phyloP scores from a whole-genome alignment of 2,888 invertebrate genomes.

The Xestobium rufovillosum region DNA sequence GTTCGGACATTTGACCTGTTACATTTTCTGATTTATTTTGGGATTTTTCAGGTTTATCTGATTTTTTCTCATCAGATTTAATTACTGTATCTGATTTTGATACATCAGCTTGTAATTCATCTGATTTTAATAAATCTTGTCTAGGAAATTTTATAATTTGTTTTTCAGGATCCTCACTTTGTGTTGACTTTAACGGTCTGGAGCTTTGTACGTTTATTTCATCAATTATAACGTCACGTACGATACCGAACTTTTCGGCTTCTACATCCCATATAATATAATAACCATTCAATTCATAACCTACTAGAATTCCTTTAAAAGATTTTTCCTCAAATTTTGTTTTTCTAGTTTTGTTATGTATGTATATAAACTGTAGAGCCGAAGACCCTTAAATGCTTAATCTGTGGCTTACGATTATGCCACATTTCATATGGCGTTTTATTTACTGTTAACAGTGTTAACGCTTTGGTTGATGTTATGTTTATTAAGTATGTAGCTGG shows the following conservation, averaged over 20 bases:
- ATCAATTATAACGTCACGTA: constrained; percentile 34
- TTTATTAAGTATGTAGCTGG: constrained; percentile 37
- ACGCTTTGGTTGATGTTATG: constrained; percentile 32
- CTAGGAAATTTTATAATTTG: no score
- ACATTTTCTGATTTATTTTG: no score
- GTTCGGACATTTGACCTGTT: no score
- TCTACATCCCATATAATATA: constrained; percentile 32
- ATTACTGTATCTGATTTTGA: no score
- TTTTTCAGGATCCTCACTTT: no score
- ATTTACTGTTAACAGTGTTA: constrained; percentile 25
- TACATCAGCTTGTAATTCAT: no score
- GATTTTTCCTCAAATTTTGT: constrained; percentile 17
- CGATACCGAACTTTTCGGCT: constrained; percentile 28
- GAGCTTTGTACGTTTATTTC: no score
- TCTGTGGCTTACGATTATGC: constrained; percentile 32
- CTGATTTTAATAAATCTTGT: no score
- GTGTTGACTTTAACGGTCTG: no score
- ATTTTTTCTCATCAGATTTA: no score
- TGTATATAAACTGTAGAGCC: constrained; percentile 23
- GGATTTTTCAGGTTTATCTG: no score
- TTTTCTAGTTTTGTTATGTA: constrained; percentile 17
- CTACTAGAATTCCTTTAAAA: constrained; percentile 16
- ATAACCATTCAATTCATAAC: constrained; percentile 30
- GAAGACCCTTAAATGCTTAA: constrained; percentile 32
- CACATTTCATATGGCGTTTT: constrained; percentile 38